Base-by-base conservation (phyloP, 2,888 invertebrate species). In the Pollenia griseotomentosa region DNA sequence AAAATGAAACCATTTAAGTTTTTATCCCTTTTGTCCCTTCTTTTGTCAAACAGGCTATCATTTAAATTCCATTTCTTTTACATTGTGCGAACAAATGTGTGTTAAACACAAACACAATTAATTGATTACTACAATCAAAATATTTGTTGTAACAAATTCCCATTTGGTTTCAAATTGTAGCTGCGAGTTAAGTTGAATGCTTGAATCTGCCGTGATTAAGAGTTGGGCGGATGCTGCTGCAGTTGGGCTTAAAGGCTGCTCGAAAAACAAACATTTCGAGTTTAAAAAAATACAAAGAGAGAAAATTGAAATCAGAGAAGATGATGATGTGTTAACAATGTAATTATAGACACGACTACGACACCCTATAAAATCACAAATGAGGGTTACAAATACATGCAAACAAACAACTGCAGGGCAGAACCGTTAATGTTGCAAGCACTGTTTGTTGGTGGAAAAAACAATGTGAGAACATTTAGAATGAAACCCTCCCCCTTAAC, bases 271-370 rank as follows among this genome's bases (percentile, higher is more conserved):
- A 65, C 75, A 82, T 5, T 10, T 61, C 23, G 10, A 4, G 19
- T 6, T 11, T 12, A 5, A 61, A 5, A 61, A 53, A 10, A 57
- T 12, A 61, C 23, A 40, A 12, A 46, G 23, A 33, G 42, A 55
- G 51, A 57, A 40, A 42, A 63, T 70, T 85, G 87, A 83, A 88
- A 88, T 83, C 85, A 85, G 85, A 88, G 90, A 87, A 86, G 90
- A 90, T 90, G 91, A 92, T 90, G 91, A 91, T 91, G 92, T 91
- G 92, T 91, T 91, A 92, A 92, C 92, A 92, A 91, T 90, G 90
- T 92, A 92, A 92, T 92, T 92, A 92, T 91, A 91, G 91, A 91
- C 91, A 88, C 87, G 86, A 85, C 88, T 90, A 88, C 87, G 86
- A 85, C 88, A 88, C 81, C 85, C 83, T 73, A 74, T 81, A 57